Conservation (phyloP, 2,888 invertebrate genomes). For the Mimas tiliae region DNA sequence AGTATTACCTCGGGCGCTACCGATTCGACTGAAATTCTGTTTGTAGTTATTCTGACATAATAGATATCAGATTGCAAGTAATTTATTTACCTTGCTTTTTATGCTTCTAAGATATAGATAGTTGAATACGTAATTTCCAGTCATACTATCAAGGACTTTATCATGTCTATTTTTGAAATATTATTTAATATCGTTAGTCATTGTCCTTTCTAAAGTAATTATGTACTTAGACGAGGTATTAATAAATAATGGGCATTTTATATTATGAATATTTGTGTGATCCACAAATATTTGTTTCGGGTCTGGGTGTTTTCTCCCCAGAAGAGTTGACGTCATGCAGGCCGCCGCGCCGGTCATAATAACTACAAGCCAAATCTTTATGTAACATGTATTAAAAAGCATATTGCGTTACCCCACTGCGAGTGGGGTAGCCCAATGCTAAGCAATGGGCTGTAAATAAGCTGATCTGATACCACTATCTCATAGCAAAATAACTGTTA, state of each 20-base stretch:
- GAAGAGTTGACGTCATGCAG: too few species aligned
- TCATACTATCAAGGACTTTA: neutral
- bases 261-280: too few species aligned
- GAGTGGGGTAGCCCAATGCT: too few species aligned
- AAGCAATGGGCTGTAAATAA: neutral
- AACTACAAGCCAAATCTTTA: too few species aligned
- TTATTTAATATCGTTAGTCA: neutral
- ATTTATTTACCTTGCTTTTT: neutral
- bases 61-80: conserved; percentile 7
- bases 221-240: neutral
- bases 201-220: neutral
- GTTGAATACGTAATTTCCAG: neutral
- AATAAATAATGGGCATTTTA: neutral
- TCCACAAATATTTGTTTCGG: too few species aligned
- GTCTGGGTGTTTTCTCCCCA: too few species aligned
- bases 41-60: conserved; percentile 8
- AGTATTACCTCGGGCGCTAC: neutral
- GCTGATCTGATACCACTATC: neutral
- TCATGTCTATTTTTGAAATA: neutral
- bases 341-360: too few species aligned
- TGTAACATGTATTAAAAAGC: too few species aligned
- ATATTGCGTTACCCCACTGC: too few species aligned
- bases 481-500: neutral
- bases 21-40: neutral
- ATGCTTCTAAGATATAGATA: neutral